phyloP scores from a whole-genome alignment of 2,113 vertebrate genomes.

The Apteryx mantelli region DNA sequence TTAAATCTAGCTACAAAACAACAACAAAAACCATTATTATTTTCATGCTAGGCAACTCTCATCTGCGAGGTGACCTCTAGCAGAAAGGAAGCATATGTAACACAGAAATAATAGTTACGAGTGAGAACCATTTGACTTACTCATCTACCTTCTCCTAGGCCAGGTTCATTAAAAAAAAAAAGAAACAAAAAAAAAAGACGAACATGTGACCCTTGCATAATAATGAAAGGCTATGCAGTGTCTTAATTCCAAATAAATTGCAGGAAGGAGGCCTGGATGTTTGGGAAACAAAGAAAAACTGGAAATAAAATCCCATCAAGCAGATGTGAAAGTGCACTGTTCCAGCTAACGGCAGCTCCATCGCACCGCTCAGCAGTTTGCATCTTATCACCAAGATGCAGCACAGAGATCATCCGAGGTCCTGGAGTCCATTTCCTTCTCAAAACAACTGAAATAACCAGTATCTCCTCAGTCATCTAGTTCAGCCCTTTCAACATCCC shows the following conservation, averaged over 20 bases:
- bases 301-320: not conserved
- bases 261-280: not conserved
- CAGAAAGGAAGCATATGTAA: not conserved
- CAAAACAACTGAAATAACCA: not conserved
- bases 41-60: not conserved
- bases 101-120: not conserved
- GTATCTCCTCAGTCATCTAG: not conserved
- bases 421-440: not conserved
- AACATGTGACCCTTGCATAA: not conserved
- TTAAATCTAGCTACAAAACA: not conserved
- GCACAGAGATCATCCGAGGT: not conserved
- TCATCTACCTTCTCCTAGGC: not conserved
- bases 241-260: not conserved
- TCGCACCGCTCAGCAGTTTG: not conserved
- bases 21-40: not conserved
- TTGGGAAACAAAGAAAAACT: not conserved
- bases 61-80: not conserved
- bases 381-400: not conserved
- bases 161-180: not conserved
- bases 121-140: not conserved
- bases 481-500: not conserved
- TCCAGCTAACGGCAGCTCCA: not conserved
- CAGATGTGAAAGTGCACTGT: fast-evolving
- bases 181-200: not conserved
- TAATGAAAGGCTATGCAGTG: not conserved